phyloP scores from a whole-genome alignment of 92 coral and sea anemone genomes.

The Scolanthus callimorphus region DNA sequence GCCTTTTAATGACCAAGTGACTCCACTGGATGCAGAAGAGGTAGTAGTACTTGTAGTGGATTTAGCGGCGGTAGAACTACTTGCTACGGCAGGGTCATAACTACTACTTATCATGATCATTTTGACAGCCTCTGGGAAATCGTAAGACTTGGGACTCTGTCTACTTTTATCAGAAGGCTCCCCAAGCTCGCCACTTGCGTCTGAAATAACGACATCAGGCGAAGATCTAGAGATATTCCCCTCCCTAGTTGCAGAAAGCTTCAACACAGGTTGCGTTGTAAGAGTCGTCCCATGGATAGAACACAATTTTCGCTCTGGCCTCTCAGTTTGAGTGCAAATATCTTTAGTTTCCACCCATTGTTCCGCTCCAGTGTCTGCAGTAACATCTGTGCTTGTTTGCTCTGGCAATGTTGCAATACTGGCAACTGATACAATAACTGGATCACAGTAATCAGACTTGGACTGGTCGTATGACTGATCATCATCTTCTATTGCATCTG shows the following conservation, averaged over 20 bases:
- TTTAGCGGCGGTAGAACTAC: not conserved
- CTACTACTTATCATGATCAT: not conserved
- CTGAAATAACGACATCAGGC: not conserved
- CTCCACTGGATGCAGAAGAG: not conserved
- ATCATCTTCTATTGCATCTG: not conserved
- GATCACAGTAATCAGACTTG: not conserved
- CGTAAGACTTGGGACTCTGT: not conserved
- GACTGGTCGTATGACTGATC: not conserved
- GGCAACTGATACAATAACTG: conserved; percentile 24
- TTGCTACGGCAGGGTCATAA: not conserved
- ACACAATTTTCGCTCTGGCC: not conserved
- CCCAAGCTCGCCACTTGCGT: not conserved
- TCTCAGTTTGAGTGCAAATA: conserved; percentile 1
- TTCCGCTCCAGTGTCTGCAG: not conserved
- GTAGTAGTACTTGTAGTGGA: not conserved
- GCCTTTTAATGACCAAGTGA: not conserved
- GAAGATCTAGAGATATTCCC: not conserved
- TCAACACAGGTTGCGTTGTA: not conserved
- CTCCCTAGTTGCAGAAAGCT: not conserved
- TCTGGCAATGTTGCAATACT: conserved; percentile 13
- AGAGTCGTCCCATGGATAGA: not conserved
- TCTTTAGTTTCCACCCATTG: conserved; percentile 2
- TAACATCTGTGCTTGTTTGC: not conserved
- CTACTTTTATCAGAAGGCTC: too few relatives aligned
- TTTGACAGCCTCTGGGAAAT: not conserved